A percentile compares a stretch with the other conserved stretches of the same genome.
Evolutionary conservation across 2,888 invertebrate species (phyloP).

Genomic region (Nomada hirtipes): DNA sequence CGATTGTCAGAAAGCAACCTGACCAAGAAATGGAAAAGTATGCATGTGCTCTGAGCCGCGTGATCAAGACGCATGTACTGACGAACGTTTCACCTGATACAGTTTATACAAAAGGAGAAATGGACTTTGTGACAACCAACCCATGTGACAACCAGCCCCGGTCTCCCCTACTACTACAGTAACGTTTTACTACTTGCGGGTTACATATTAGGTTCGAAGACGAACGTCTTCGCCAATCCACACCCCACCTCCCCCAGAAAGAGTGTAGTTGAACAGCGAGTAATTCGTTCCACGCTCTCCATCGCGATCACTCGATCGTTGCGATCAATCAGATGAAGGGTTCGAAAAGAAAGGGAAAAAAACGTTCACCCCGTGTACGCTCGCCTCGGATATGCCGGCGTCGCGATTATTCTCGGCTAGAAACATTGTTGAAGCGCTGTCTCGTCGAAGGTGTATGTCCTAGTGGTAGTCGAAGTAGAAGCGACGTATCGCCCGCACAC

Average conservation of each 20-base stretch:
- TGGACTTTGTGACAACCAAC: too few species aligned
- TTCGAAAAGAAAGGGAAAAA: slow-evolving; percentile 11
- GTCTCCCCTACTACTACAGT: too few species aligned
- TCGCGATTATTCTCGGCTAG: slow-evolving; percentile 53
- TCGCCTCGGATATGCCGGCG: slow-evolving; percentile 21
- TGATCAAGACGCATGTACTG: too few species aligned
- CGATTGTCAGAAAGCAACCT: too few species aligned
- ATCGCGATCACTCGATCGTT: slow-evolving; percentile 21
- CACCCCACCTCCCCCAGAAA: background rate
- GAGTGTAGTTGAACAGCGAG: slow-evolving; percentile 23
- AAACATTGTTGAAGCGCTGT: slow-evolving; percentile 50
- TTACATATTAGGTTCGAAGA: too few species aligned
- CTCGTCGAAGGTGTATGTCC: slow-evolving; percentile 55
- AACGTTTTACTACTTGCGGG: too few species aligned
- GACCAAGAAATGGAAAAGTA: too few species aligned
- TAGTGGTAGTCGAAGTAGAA: slow-evolving; percentile 58
- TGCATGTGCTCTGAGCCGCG: too few species aligned
- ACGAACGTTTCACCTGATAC: too few species aligned
- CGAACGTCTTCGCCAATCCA: background rate
- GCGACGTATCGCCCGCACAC: slow-evolving; percentile 55
- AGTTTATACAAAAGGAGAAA: too few species aligned
- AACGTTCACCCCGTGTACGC: background rate
- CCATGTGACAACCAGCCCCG: too few species aligned
- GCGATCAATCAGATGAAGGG: slow-evolving; percentile 47
- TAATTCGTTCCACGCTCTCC: slow-evolving; percentile 14